Evolutionary conservation across 2,797 vertebrate species (phyloP), one percentile per base, ranked within the genome.

Genomic region (Brachyalestes nurse): DNA sequence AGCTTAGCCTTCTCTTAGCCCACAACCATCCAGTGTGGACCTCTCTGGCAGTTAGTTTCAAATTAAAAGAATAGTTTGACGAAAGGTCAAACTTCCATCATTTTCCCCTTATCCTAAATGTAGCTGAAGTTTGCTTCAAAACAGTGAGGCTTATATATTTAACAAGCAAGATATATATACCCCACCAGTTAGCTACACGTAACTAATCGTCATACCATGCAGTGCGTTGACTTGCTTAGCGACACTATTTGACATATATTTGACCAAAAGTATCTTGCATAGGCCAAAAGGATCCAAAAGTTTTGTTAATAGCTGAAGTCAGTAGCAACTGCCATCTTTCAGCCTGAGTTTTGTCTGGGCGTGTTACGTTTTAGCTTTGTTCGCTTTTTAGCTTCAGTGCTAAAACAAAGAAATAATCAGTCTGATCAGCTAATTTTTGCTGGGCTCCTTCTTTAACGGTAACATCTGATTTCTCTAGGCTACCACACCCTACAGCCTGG

Each of bases 401-500:
- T 62, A 28, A 62, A 62, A 25, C 60, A 34, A 14, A 62, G 10
- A 62, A 28, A 10, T 4, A 13, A 13, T 51, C 47, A 1, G 16
- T 13, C 13, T 51, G 10, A 51, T 13, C 47, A 51, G 47, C 47
- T 28, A 3, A 14, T 25, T 45, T 60, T 71, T 16, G 2, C 6
- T 21, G 28, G 60, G 23, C 21, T 23, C 5, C 40, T 65, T 17
- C 19, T 40, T 72, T 65, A 58, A 23, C 21, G 8, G 23, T 78
- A 28, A 49, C 23, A 16, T 74, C 13, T 47, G 78, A 19, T 74
- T 64, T 47, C 58, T 74, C 58, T 86, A 97, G 96, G 96, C 96
- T 91, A 96, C 96, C 90, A 96, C 96, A 85, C 96, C 96, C 80
- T 97, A 97, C 94, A 97, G 96, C 94, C 93, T 96, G 93, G 96